Evolutionary conservation across 2,797 vertebrate species (phyloP), one percentile per base, ranked within the genome.

Genomic region (Danio albolineatus): DNA sequence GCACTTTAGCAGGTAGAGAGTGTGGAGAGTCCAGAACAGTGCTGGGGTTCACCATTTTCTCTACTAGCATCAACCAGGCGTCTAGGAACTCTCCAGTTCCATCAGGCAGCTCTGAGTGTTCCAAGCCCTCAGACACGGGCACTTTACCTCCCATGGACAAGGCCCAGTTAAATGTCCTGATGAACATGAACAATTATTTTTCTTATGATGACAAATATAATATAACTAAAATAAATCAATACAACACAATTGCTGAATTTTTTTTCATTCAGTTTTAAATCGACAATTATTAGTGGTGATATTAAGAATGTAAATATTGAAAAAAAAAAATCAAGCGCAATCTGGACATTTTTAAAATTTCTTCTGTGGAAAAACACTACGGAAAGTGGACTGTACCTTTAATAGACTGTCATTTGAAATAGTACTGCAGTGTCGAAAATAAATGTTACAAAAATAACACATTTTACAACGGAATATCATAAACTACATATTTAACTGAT

Each of bases 31-130:
- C 97, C 87, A 98, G 90, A 79, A 98, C 97, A 0, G 97, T 98
- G 86, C 96, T 98, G 73, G 97, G 97, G 87, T 98, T 98, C 86
- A 98, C 97, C 97, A 98, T 98, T 89, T 98, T 98, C 91, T 98
- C 97, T 86, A 98, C 97, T 83, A 98, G 87, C 97, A 98, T 98
- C 38, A 98, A 92, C 97, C 97, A 98, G 9, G 97, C 97, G 76
- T 98, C 97, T 83, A 98, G 87, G 78, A 98, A 98, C 89, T 98
- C 97, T 12, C 97, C 97, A 0, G 97, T 98, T 10, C 97, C 97
- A 79, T 98, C 97, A 5, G 97, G 97, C 51, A 98, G 92, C 49
- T 98, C 97, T 0, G 92, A n/a, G 80, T 98, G 96, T 87, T 98
- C 97, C 78, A 98, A 89, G 3, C 97, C 97, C 73, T 98, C 97